A percentile compares a stretch with the other conserved stretches of the same genome.
phyloP scores from a whole-genome alignment of 2,888 invertebrate genomes.

The Epinotia nisella region DNA sequence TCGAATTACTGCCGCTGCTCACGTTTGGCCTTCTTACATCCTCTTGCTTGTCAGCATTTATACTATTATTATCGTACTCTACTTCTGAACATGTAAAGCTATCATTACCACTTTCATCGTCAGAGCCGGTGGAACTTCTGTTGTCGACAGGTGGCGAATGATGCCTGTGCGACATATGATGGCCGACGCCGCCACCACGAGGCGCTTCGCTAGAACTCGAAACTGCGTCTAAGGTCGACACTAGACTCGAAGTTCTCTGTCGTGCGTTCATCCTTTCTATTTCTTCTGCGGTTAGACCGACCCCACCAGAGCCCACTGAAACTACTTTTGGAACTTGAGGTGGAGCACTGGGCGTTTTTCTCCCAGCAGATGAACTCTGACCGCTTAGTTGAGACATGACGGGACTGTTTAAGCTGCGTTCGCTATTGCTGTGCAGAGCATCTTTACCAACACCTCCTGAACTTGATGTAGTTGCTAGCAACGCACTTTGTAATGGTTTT shows the following conservation, averaged over 20 bases:
- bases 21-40: slow-evolving; percentile 85
- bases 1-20: slow-evolving; percentile 79
- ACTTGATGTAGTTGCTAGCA: slow-evolving; percentile 94
- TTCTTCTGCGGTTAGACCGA: slow-evolving; percentile 96
- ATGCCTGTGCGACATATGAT: slow-evolving; percentile 89
- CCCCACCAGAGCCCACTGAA: slow-evolving; percentile 87
- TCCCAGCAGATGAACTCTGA: slow-evolving; percentile 91
- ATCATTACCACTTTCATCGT: slow-evolving; percentile 97
- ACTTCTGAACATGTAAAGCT: slow-evolving; percentile 99
- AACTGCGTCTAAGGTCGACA: slow-evolving; percentile 96
- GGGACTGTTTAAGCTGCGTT: slow-evolving; percentile 95
- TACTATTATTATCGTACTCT: slow-evolving; percentile 96
- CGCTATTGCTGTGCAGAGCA: slow-evolving; percentile 95
- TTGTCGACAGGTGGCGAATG: slow-evolving; percentile 90
- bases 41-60: slow-evolving; percentile 91
- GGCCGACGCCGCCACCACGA: slow-evolving; percentile 87
- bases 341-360: slow-evolving; percentile 88
- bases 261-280: slow-evolving; percentile 95
- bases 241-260: slow-evolving; percentile 94
- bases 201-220: slow-evolving; percentile 94
- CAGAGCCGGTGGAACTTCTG: slow-evolving; percentile 90
- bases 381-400: slow-evolving; percentile 96
- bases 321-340: slow-evolving; percentile 88
- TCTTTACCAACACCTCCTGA: slow-evolving; percentile 95
- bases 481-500: slow-evolving; percentile 94